phyloP scores from a whole-genome alignment of 2,888 invertebrate genomes.

The Pemphredon lugubris region DNA sequence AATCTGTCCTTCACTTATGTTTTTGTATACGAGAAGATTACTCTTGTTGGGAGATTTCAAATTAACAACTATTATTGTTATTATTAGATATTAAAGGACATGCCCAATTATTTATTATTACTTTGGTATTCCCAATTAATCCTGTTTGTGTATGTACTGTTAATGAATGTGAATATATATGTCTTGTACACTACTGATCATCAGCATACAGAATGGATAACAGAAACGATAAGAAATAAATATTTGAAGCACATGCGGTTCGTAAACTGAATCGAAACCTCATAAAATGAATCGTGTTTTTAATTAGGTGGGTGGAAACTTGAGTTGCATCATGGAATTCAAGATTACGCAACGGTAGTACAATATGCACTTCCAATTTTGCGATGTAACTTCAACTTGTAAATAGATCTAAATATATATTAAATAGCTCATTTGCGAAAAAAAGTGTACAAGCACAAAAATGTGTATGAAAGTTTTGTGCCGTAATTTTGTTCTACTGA shows the following conservation, averaged over 20 bases:
- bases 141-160: constrained; percentile 45
- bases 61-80: constrained; percentile 21
- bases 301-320: constrained; percentile 6
- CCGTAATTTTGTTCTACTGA: too few relatives aligned
- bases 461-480: too few relatives aligned
- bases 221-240: constrained; percentile 76
- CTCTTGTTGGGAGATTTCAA: not conserved
- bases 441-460: too few relatives aligned
- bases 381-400: too few relatives aligned
- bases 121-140: constrained; percentile 44
- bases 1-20: not conserved
- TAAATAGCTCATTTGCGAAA: not conserved
- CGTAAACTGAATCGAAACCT: constrained; percentile 38
- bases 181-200: constrained; percentile 53
- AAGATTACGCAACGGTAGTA: too few relatives aligned
- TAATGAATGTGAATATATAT: constrained; percentile 52
- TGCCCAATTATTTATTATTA: constrained; percentile 45
- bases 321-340: too few relatives aligned
- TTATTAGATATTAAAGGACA: constrained; percentile 50
- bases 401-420: too few relatives aligned
- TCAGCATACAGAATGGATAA: constrained; percentile 87
- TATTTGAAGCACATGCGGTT: constrained; percentile 63
- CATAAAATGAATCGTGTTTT: constrained; percentile 22
- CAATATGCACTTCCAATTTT: too few relatives aligned
- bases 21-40: constrained; percentile 17